phyloP scores from a whole-genome alignment of 2,113 vertebrate genomes.

The Porphyrio hochstetteri region DNA sequence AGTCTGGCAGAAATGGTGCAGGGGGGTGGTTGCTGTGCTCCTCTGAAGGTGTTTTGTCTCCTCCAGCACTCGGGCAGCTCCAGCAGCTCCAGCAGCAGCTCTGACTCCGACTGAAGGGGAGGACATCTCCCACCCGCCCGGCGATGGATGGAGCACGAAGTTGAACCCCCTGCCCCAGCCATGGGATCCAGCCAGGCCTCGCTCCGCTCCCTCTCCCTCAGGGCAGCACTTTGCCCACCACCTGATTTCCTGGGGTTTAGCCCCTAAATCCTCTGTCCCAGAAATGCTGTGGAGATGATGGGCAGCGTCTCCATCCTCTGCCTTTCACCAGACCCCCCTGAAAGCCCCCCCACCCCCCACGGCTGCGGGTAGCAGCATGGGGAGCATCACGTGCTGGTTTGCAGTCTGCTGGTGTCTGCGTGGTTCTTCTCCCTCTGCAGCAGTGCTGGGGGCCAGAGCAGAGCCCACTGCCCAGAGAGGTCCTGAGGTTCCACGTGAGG shows the following conservation, averaged over 20 bases:
- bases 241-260: background rate
- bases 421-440: background rate
- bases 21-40: background rate
- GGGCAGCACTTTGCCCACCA: background rate
- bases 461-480: fast-evolving
- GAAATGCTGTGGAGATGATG: background rate
- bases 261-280: background rate
- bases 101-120: slow-evolving; percentile 54
- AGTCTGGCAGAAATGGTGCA: background rate
- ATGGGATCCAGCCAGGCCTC: background rate
- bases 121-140: fast-evolving
- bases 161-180: background rate
- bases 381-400: background rate
- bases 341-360: background rate
- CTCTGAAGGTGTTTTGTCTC: background rate
- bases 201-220: fast-evolving
- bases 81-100: slow-evolving; percentile 37
- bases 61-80: slow-evolving; percentile 26
- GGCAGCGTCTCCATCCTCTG: background rate
- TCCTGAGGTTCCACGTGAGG: fast-evolving
- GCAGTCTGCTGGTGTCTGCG: background rate
- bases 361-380: background rate
- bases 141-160: fast-evolving
- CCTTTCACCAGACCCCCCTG: fast-evolving
- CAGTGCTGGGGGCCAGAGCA: fast-evolving